Percentiles rank a stretch among this genome's conserved stretches.
Conservation (phyloP, 2,113 vertebrate genomes). For the Antechinus stuartii region DNA sequence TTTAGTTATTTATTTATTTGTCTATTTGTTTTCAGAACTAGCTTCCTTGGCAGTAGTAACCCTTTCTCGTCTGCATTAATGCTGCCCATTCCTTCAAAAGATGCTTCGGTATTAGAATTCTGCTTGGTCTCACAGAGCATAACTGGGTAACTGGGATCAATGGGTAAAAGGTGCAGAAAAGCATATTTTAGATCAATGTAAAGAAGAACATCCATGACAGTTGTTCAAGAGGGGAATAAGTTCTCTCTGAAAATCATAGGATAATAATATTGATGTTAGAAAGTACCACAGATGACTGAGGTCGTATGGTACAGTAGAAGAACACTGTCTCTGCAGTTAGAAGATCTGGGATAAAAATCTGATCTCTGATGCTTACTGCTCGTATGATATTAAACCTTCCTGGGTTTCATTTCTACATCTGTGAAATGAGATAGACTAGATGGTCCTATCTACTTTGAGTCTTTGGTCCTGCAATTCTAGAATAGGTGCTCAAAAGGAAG, state of each 20-base stretch:
- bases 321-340: neutral
- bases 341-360: neutral
- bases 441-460: neutral
- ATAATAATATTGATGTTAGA: neutral
- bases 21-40: conserved; percentile 10
- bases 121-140: neutral
- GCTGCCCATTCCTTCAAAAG: neutral
- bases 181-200: neutral
- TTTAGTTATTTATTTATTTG: neutral
- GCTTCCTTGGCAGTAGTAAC: neutral
- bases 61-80: neutral
- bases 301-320: neutral
- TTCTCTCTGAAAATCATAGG: neutral
- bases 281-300: neutral
- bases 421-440: neutral
- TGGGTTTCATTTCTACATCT: neutral
- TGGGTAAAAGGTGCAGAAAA: neutral
- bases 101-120: neutral
- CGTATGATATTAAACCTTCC: neutral
- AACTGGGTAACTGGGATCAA: neutral
- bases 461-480: neutral
- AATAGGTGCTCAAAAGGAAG: neutral
- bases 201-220: neutral
- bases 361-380: neutral
- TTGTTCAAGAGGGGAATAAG: neutral